Evolutionary conservation across 2,888 invertebrate species (phyloP).

Genomic region (Drosophila engyochracea): DNA sequence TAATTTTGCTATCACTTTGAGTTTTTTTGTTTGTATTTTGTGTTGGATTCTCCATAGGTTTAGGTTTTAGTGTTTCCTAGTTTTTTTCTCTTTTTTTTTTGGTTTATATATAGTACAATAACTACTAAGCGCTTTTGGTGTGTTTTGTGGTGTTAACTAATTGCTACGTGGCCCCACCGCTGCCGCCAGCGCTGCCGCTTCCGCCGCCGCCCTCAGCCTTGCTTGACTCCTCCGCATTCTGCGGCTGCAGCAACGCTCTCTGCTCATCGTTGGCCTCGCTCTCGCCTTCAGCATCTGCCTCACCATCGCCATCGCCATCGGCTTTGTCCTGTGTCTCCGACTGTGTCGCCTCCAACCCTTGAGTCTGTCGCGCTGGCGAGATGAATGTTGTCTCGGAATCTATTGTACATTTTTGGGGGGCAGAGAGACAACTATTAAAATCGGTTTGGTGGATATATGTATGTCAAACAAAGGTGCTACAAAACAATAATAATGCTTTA

Average conservation of each 20-base stretch:
- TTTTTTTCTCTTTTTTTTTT: constrained; percentile 15
- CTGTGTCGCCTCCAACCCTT: constrained; percentile 50
- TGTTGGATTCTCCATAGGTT: constrained; percentile 38
- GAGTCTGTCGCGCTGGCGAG: constrained; percentile 80
- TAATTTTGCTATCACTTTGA: constrained; percentile 80
- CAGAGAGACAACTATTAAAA: constrained; percentile 29
- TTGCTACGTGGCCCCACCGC: constrained; percentile 83
- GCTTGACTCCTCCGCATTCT: constrained; percentile 34
- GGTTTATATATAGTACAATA: constrained; percentile 51
- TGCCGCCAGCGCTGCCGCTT: constrained; percentile 47
- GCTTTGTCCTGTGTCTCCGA: constrained; percentile 34
- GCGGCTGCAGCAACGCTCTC: constrained; percentile 81
- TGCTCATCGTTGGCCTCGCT: constrained; percentile 84
- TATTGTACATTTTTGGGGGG: constrained; percentile 37
- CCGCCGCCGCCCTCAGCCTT: constrained; percentile 33
- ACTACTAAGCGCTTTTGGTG: constrained; percentile 67
- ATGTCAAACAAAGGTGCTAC: constrained; percentile 34
- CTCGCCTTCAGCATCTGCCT: constrained; percentile 68
- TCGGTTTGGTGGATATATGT: not conserved
- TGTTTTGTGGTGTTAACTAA: constrained; percentile 63
- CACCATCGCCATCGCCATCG: constrained; percentile 81
- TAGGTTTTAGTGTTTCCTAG: constrained; percentile 10
- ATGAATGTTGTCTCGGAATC: constrained; percentile 85
- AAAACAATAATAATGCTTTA: constrained; percentile 54
- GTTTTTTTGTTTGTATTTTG: constrained; percentile 55